Evolutionary conservation across 2,113 vertebrate genomes (phyloP), one percentile per base, ranked within the genome.

Genomic region (Clarias macrocephalus): DNA sequence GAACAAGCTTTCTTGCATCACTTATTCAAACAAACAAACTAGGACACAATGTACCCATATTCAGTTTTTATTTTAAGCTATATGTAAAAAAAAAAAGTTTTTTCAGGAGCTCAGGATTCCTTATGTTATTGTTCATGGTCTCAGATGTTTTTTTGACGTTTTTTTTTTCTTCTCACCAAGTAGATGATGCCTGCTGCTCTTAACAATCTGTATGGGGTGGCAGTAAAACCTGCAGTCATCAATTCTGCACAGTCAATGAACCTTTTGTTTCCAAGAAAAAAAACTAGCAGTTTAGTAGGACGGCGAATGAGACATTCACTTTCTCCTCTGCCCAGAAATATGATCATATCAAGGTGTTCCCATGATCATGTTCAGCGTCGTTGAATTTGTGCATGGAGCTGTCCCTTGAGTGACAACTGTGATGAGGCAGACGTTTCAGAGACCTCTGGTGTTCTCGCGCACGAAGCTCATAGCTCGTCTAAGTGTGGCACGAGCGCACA

Each of bases 381-480:
- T 23, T 6, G 6, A 52, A 52, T 54, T 54, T 75, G 73, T 79
- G 23, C 57, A 25, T 54, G 62, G 76, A 66, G 54, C 48, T 72
- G 42, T 68, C 75, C 12, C 84, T 65, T 15, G n/a, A 70, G 75
- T 23, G 30, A 75, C n/a, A 13, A 16, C 25, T 80, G 60, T 68
- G 59, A 68, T 56, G 52, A 68, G 80, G 13, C 72, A 65, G 60
- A 70, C 30, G 60, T 88, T 88, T 56, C 82, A 56, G 15, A 76
- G 59, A 84, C 30, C 30, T 63, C 28, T 57, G n/a, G 30, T 25
- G 48, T 52, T 3, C 57, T 75, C 21, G 56, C 37, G 3, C 72
- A 23, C 5, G 52, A 68, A 70, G 57, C 66, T 62, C 30, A 60
- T 72, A 73, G 59, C 82, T 77, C 30, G 80, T n/a, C 57, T 82